A percentile compares a stretch with the other conserved stretches of the same genome.
These are phyloP conservation scores for Amphiprion percula DNA, from an alignment of 2,113 vertebrate species.

Conservation along the genomic window DNA sequence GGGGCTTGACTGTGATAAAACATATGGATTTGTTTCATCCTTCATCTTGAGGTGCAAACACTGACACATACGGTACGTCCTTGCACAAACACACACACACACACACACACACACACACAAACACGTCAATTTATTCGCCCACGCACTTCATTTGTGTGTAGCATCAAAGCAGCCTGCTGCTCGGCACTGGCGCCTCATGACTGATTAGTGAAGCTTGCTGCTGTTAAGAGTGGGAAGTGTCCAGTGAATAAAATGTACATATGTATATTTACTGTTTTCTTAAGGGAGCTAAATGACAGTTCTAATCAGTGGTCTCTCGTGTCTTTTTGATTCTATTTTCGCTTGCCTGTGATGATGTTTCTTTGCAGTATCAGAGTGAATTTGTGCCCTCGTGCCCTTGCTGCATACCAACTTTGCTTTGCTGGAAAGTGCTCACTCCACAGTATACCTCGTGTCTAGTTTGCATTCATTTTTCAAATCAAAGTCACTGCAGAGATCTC, in stretches of 20 bases:
- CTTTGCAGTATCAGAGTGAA: neutral
- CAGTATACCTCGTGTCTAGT: conserved; percentile 17
- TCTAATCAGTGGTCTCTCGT: conserved; percentile 2
- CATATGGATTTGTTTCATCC: conserved; percentile 34
- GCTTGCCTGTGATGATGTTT: conserved; percentile 4
- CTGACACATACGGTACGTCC: neutral
- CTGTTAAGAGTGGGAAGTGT: conserved; percentile 23
- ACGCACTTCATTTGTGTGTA: conserved; percentile 12
- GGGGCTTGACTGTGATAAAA: neutral
- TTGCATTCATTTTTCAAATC: conserved; percentile 29
- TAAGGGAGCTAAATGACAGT: neutral
- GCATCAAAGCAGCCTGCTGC: conserved; percentile 42
- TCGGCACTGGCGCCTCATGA: neutral
- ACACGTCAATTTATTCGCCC: conserved; percentile 37
- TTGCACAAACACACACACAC: conserved; percentile 15
- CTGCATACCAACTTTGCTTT: neutral
- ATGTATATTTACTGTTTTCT: neutral
- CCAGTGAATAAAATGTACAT: neutral
- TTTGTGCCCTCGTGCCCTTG: neutral
- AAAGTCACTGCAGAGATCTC: conserved; percentile 12
- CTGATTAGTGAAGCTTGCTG: conserved; percentile 31
- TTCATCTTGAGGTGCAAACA: conserved; percentile 33
- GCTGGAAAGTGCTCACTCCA: neutral
- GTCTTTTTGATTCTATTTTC: conserved; percentile 10
- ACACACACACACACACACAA: conserved; percentile 15